A percentile compares a stretch with the other conserved stretches of the same genome.
These are phyloP conservation scores for Limnephilus lunatus DNA, from an alignment of 2,888 invertebrate genomes.

Conservation along the genomic window DNA sequence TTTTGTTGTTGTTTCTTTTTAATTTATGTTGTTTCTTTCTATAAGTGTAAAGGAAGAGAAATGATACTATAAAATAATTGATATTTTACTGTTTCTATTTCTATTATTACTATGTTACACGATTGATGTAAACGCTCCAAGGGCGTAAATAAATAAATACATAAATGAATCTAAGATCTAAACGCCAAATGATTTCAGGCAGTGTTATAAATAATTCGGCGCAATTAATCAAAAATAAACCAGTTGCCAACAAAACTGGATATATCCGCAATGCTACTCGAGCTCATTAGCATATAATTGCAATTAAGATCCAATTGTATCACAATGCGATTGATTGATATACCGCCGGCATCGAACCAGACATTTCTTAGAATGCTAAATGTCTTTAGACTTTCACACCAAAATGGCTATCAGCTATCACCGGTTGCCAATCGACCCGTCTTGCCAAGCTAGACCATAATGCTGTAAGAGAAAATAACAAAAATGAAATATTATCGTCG, in stretches of 20 bases:
- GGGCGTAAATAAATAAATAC: no score
- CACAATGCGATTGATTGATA: not conserved
- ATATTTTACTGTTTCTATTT: no score
- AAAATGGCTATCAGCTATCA: not conserved
- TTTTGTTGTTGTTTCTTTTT: no score
- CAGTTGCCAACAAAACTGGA: not conserved
- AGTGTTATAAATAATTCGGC: not conserved
- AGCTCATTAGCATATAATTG: not conserved
- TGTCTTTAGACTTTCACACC: not conserved
- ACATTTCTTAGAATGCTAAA: not conserved
- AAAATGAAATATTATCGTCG: not conserved
- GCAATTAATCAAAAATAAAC: not conserved
- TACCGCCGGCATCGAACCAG: not conserved
- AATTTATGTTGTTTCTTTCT: no score
- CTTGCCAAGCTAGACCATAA: not conserved
- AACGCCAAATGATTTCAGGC: not conserved
- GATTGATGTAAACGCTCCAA: no score
- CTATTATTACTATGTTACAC: no score
- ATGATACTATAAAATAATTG: no score
- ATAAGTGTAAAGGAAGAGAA: no score
- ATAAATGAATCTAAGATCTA: no score
- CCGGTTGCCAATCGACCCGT: not conserved
- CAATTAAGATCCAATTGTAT: not conserved
- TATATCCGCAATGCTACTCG: not conserved
- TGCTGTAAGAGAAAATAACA: not conserved